These are phyloP conservation scores for Speoplatyrhinus poulsoni DNA, from an alignment of 2,113 vertebrate species.

Conservation along the genomic window DNA sequence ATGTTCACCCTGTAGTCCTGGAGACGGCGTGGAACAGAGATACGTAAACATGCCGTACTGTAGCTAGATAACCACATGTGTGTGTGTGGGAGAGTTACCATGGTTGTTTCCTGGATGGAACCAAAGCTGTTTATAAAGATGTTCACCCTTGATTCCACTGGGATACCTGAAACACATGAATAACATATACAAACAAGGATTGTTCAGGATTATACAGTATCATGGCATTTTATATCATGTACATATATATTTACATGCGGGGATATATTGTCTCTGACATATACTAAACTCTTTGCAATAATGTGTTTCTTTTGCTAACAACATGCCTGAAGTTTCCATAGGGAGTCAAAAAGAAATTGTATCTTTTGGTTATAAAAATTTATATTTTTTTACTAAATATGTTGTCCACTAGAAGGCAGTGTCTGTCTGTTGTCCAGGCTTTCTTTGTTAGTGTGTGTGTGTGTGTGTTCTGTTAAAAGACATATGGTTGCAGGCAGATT, in stretches of 20 bases:
- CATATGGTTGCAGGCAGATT: not conserved
- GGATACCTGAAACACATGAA: constrained; percentile 81
- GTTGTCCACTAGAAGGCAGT: no score
- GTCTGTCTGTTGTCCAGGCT: no score
- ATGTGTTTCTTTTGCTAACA: no score
- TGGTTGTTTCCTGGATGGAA: constrained; percentile 96
- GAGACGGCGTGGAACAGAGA: constrained; percentile 4
- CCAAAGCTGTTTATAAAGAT: constrained; percentile 99
- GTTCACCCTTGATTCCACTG: constrained; percentile 93
- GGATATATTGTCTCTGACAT: no score
- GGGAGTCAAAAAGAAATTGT: no score
- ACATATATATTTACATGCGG: no score
- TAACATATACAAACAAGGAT: constrained; percentile 6
- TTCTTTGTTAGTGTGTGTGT: not conserved
- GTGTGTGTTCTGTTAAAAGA: not conserved
- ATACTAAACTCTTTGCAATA: no score
- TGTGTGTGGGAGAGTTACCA: constrained; percentile 78
- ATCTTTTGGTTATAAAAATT: no score
- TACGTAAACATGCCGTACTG: not conserved
- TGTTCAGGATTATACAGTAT: no score
- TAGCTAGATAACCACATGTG: not conserved
- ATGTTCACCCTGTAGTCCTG: constrained; percentile 97
- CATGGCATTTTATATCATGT: no score
- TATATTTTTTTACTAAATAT: no score
- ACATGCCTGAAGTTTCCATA: no score